A percentile compares a stretch with the other conserved stretches of the same genome.
These are phyloP conservation scores for Callocephalon fimbriatum DNA, from an alignment of 2,113 vertebrate species.

Conservation along the genomic window DNA sequence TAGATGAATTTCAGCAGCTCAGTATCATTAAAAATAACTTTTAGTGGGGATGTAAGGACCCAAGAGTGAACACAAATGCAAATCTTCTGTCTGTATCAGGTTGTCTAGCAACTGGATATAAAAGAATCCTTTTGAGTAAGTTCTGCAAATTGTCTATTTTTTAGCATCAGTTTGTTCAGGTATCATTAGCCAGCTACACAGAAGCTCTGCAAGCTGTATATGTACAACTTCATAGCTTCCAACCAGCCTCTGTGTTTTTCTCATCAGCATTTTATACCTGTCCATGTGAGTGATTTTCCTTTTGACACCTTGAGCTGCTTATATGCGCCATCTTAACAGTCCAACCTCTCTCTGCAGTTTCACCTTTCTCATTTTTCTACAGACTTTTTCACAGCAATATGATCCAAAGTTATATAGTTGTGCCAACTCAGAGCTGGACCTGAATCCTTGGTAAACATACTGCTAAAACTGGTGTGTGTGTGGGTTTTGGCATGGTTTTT, in stretches of 20 bases:
- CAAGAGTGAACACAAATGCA: background rate
- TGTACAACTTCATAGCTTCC: background rate
- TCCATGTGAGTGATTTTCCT: background rate
- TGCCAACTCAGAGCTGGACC: background rate
- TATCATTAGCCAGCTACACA: background rate
- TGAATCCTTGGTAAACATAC: background rate
- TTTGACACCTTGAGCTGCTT: background rate
- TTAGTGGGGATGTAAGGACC: fast-evolving
- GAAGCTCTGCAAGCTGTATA: background rate
- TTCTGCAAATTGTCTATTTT: background rate
- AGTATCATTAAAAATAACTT: background rate
- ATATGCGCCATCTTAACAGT: background rate
- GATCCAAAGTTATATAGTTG: background rate
- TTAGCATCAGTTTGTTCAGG: background rate
- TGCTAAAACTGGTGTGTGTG: background rate
- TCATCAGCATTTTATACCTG: background rate
- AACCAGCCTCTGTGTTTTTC: background rate
- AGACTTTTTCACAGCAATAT: background rate
- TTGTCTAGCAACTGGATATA: background rate
- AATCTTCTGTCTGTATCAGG: background rate
- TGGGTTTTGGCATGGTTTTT: fast-evolving
- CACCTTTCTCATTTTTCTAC: background rate
- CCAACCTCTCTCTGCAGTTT: background rate
- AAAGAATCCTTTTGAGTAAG: background rate
- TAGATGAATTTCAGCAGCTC: background rate